These are phyloP conservation scores for Brienomyrus brachyistius DNA, from an alignment of 2,113 vertebrate species.

Conservation along the genomic window DNA sequence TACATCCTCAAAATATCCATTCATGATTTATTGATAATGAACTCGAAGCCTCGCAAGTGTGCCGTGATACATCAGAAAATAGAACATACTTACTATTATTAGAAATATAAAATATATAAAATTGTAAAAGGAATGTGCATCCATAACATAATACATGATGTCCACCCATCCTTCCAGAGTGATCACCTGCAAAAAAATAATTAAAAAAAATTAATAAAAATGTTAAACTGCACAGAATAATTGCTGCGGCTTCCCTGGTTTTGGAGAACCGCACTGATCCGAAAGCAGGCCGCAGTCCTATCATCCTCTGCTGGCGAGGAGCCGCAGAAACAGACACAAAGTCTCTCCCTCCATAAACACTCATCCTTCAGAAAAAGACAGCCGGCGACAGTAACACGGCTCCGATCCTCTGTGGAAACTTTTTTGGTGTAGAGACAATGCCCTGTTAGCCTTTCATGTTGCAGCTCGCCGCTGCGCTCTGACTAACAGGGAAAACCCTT, in stretches of 20 bases:
- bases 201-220: neutral
- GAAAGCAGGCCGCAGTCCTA: neutral
- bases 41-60: neutral
- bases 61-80: neutral
- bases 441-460: constrained; percentile 1
- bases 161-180: constrained; percentile 86
- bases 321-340: neutral
- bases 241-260: neutral
- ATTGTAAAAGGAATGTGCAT: constrained; percentile 86
- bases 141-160: constrained; percentile 89
- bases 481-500: neutral
- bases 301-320: neutral
- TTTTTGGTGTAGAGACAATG: neutral
- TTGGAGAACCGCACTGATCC: neutral
- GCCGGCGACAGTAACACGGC: neutral
- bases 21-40: neutral
- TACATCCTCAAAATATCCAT: neutral
- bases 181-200: constrained; percentile 63
- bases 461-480: neutral
- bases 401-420: constrained; percentile 3
- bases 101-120: constrained; percentile 89
- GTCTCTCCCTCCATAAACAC: neutral
- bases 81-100: constrained; percentile 73
- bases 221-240: neutral
- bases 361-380: constrained; percentile 9